A percentile compares a stretch with the other conserved stretches of the same genome.
phyloP scores from a whole-genome alignment of 2,888 invertebrate genomes.

The Macrosiphum euphorbiae region DNA sequence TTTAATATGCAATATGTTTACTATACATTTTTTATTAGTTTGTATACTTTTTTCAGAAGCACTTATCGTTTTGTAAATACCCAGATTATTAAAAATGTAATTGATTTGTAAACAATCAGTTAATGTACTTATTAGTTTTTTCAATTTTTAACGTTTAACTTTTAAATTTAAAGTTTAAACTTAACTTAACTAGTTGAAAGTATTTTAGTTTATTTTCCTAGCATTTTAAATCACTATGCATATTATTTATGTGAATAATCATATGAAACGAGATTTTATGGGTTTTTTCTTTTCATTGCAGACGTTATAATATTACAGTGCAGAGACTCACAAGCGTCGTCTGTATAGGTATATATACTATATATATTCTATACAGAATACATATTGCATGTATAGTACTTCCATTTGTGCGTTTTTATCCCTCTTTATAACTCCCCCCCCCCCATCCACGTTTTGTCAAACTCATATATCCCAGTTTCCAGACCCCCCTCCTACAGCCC shows the following conservation, averaged over 20 bases:
- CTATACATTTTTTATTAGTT: too few species aligned
- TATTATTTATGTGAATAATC: neutral
- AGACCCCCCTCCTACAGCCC: neutral
- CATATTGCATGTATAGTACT: neutral
- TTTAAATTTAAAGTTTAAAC: neutral
- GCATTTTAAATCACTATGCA: neutral
- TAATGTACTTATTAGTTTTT: neutral
- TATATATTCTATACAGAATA: neutral
- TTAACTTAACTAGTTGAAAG: neutral
- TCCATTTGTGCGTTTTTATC: neutral
- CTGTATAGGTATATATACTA: neutral
- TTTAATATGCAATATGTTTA: too few species aligned
- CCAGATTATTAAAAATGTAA: neutral
- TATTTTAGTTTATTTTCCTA: neutral
- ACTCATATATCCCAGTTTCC: neutral
- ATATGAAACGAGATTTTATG: neutral
- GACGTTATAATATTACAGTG: neutral
- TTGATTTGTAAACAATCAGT: neutral
- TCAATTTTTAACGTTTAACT: neutral
- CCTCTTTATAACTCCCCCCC: neutral
- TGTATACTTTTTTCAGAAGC: too few species aligned
- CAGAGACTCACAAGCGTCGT: neutral
- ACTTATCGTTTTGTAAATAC: neutral
- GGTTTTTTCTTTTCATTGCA: neutral
- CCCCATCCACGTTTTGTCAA: neutral